Conservation (phyloP, 2,888 invertebrate species). For the Argynnis bischoffii region DNA sequence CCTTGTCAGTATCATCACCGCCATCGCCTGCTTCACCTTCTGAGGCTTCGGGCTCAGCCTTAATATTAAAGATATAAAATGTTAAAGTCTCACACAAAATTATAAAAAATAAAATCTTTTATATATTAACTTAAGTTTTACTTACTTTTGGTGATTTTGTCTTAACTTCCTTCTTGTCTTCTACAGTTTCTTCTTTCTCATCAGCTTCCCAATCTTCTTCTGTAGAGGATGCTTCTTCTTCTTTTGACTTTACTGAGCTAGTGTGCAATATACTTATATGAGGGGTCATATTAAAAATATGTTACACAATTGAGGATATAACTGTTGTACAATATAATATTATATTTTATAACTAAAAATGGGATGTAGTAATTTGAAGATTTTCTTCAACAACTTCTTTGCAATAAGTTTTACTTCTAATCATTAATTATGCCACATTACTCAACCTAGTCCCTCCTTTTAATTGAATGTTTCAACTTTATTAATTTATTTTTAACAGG, state of each 20-base stretch:
- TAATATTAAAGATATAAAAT: neutral
- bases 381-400: neutral
- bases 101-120: neutral
- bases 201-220: slow-evolving; percentile 79
- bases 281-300: neutral
- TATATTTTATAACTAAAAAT: slow-evolving; percentile 12
- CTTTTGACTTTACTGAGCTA: slow-evolving; percentile 75
- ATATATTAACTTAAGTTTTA: slow-evolving; percentile 1
- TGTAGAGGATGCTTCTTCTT: slow-evolving; percentile 71
- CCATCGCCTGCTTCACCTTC: slow-evolving; percentile 74
- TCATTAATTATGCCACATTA: neutral
- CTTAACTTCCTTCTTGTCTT: slow-evolving; percentile 70
- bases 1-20: slow-evolving; percentile 80
- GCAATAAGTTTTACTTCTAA: neutral
- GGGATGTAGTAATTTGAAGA: too few relatives aligned
- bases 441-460: too few relatives aligned
- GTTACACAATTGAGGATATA: neutral
- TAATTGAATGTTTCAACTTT: too few relatives aligned
- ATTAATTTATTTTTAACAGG: too few relatives aligned
- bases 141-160: slow-evolving; percentile 71
- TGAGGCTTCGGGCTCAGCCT: slow-evolving; percentile 65
- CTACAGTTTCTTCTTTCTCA: slow-evolving; percentile 69
- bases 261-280: slow-evolving; percentile 21
- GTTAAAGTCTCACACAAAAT: neutral
- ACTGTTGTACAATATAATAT: neutral